Evolutionary conservation across 2,888 invertebrate species (phyloP).

Genomic region (Ypsolopha sequella): DNA sequence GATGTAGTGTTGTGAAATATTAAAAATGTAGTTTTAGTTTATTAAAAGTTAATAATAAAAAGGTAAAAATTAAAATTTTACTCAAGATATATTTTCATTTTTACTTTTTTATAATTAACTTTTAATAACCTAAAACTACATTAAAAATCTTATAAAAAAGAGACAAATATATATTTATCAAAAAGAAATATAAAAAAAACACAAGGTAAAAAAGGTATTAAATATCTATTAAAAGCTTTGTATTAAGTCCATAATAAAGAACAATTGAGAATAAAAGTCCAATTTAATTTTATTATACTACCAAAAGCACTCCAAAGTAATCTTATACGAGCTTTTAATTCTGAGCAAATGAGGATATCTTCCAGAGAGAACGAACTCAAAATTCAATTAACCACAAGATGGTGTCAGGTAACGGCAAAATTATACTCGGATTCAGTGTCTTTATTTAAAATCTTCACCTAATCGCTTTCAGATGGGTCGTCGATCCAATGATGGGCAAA

Average conservation of each 20-base stretch:
- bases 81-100: too few relatives aligned
- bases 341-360: too few relatives aligned
- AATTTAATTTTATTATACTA: constrained; percentile 8
- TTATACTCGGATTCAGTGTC: not conserved
- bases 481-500: constrained; percentile 1
- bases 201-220: not conserved
- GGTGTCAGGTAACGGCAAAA: constrained; percentile 21
- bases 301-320: constrained; percentile 1
- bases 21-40: too few relatives aligned
- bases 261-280: constrained; percentile 14
- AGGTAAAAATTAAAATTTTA: too few relatives aligned
- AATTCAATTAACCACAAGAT: constrained; percentile 52
- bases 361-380: constrained; percentile 6
- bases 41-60: too few relatives aligned
- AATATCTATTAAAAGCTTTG: not conserved
- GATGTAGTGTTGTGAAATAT: not conserved
- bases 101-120: too few relatives aligned
- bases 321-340: too few relatives aligned
- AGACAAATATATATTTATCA: too few relatives aligned
- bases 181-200: too few relatives aligned
- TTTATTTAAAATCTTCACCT: not conserved
- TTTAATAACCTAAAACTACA: too few relatives aligned
- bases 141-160: too few relatives aligned
- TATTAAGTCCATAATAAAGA: not conserved
- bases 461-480: not conserved